Base-by-base conservation (phyloP, 2,113 vertebrate species). In the Athene noctua region DNA sequence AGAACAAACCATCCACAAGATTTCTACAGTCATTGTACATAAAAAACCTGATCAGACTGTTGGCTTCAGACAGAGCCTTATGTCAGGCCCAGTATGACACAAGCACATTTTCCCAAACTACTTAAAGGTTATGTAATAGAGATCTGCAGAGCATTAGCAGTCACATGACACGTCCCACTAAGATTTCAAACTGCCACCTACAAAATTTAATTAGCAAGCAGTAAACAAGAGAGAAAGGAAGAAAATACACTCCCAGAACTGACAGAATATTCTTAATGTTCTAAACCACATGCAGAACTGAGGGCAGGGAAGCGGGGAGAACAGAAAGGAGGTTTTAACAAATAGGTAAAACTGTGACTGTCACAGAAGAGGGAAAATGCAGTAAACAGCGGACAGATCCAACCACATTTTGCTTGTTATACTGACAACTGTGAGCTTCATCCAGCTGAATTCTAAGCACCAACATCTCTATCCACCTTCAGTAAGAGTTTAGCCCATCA, bases 71-170 rank as follows among this genome's bases (percentile, higher is more conserved):
- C 80, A 85, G 80, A 95, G 93, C 94, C 92, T 96, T 92, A 78
- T 95, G 97, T 73, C 89, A 72, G 90, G 86, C 94, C 94, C 90
- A 67, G 94, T 49, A 88, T 96, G 95, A 96, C 96, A 96, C 95
- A 93, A 85, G 92, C 94, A 96, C 93, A 92, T 96, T 95, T 97
- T 79, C 92, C 92, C 95, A 47, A 92, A 97, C 91, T 92, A 96
- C 97, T 97, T 97, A 97, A 92, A 90, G 96, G 94, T 97, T 97
- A 97, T 97, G 97, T 97, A 97, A 97, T 94, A 61, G 87, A 95
- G 95, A 95, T 95, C 95, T 91, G 92, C 91, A 94, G 96, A 88
- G 96, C 94, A 97, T 94, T 97, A 95, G 94, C 92, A 71, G 90
- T 59, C 91, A 94, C 87, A 59, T 97, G 97, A 96, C 72, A 20